Base-by-base conservation (phyloP, 2,113 vertebrate species). In the Trichomycterus rosablanca region DNA sequence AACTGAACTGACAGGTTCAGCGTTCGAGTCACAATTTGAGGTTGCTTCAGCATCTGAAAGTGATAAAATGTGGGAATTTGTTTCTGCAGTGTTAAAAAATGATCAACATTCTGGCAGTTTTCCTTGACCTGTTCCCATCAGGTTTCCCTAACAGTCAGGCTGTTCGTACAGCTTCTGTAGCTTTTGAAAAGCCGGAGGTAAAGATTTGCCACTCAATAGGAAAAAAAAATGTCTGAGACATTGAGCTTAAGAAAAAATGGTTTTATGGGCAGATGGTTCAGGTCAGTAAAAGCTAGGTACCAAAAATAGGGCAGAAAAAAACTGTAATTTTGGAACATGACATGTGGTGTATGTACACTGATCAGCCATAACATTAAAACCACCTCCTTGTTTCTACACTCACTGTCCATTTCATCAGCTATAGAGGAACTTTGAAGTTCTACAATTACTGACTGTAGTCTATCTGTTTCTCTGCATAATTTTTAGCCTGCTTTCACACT, bases 181-280 rank as follows among this genome's bases (percentile, higher is more conserved):
- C 46, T 45, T 40, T 24, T 48, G 42, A 3, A 22, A 53, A 34
- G 28, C 48, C 16, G 18, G 24, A 32, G 45, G 16, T 16, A n/a
- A 53, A 35, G 14, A 37, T 37, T 49, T 37, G 30, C 44, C 22
- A 39, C n/a, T 50, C 15, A 5, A 24, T 26, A 44, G n/a, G n/a
- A 14, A n/a, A 18, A 35, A 20, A 12, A 39, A 60, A 39, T n/a
- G 28, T 57, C 46, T 66, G 51, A 58, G 16, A 49, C 26, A 1
- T 57, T 5, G 43, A 51, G 22, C 10, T 26, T 7, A 19, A 64
- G 59, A 40, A 59, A 35, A 63, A 24, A 8, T 23, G 42, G 28
- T 61, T 18, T 46, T 42, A 30, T 48, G 50, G 64, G 66, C 80
- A 84, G 72, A 74, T 59, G 66, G 68, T 63, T 64, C 11, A 52